Evolutionary conservation across 2,797 vertebrate species (phyloP).

Genomic region (Myotis myotis): DNA sequence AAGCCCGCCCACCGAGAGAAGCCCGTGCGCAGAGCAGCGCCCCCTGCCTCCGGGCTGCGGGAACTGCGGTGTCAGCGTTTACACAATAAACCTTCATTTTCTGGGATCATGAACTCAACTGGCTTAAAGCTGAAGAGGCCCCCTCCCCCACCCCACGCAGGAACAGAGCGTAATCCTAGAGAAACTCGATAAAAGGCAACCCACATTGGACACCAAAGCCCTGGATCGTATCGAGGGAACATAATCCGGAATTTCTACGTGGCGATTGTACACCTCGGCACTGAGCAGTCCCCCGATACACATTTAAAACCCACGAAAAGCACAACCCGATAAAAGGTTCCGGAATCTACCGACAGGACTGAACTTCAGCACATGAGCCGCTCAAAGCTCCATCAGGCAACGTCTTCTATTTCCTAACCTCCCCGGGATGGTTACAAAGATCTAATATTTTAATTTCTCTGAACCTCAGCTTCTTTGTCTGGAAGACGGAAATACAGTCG

Average conservation of each 20-base stretch:
- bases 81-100: slow-evolving; percentile 79
- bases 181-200: not conserved
- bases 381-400: not conserved
- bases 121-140: slow-evolving; percentile 26
- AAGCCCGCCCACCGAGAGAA: not conserved
- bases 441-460: not conserved
- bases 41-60: not conserved
- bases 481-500: not conserved
- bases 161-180: slow-evolving; percentile 39
- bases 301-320: not conserved
- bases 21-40: not conserved
- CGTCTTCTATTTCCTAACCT: not conserved
- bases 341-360: not conserved
- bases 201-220: not conserved
- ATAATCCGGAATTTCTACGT: not conserved
- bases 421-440: not conserved
- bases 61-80: slow-evolving; percentile 66
- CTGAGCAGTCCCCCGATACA: not conserved
- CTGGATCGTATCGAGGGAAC: not conserved
- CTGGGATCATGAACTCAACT: slow-evolving; percentile 82
- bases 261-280: not conserved
- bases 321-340: not conserved
- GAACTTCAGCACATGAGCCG: not conserved
- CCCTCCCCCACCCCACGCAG: not conserved
- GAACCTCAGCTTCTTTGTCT: not conserved